These are phyloP conservation scores for Heliocidaris tuberculata DNA, from an alignment of 35 echinoderm and acorn worm species.

Conservation along the genomic window DNA sequence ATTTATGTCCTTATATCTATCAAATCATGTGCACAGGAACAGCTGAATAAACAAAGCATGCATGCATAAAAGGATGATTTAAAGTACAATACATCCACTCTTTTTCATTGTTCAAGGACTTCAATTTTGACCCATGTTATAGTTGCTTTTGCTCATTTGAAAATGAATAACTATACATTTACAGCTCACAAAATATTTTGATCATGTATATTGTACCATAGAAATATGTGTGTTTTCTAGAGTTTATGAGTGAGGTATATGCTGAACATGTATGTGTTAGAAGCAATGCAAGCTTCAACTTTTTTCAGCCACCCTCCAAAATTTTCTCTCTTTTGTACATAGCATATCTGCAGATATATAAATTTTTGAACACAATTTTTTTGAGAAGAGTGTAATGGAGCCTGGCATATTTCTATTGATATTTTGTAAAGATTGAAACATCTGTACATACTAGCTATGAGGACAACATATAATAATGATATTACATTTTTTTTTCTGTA, in stretches of 20 bases:
- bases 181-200: neutral
- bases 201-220: neutral
- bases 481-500: constrained; percentile 15
- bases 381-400: neutral
- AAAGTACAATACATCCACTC: too few species aligned
- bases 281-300: neutral
- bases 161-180: neutral
- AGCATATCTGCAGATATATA: constrained; percentile 5
- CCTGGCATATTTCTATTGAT: constrained; percentile 36
- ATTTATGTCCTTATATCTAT: too few species aligned
- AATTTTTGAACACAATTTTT: neutral
- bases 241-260: neutral
- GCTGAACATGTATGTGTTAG: neutral
- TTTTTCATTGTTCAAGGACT: too few species aligned
- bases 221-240: neutral
- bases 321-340: neutral
- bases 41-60: too few species aligned
- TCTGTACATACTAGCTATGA: constrained; percentile 19
- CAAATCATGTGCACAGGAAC: too few species aligned
- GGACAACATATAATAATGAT: neutral
- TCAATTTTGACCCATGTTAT: neutral
- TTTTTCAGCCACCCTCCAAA: neutral
- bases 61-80: too few species aligned
- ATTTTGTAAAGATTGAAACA: constrained; percentile 29
- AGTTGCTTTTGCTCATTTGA: neutral